phyloP scores from a whole-genome alignment of 2,113 vertebrate genomes.

The Megaceryle maxima region DNA sequence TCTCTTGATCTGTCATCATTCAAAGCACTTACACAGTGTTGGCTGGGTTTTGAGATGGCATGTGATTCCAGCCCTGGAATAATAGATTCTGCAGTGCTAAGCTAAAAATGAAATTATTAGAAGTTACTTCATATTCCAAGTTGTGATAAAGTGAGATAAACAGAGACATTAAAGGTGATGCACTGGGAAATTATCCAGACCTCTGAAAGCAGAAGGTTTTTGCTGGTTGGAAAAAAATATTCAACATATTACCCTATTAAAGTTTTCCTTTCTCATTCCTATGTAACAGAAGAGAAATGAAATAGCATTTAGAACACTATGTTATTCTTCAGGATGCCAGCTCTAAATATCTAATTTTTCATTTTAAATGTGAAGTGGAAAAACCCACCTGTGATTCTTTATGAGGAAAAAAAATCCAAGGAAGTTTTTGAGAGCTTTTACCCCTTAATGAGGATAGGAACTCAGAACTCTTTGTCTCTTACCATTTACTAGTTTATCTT shows the following conservation, averaged over 20 bases:
- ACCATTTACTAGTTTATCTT: neutral
- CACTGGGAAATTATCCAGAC: constrained; percentile 20
- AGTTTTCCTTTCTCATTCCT: neutral
- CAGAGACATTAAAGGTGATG: constrained; percentile 22
- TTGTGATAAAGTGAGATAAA: constrained; percentile 64
- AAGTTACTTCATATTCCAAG: constrained; percentile 62
- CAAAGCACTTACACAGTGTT: constrained; percentile 30
- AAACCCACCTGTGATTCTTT: neutral
- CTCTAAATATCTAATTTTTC: neutral
- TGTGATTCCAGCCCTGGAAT: constrained; percentile 31
- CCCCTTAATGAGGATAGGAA: neutral
- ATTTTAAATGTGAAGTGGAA: neutral
- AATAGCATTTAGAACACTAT: neutral
- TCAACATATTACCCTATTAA: neutral
- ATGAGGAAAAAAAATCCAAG: neutral
- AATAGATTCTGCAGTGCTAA: constrained; percentile 64
- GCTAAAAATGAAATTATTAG: constrained; percentile 65
- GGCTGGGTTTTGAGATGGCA: constrained; percentile 16
- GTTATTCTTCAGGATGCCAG: neutral
- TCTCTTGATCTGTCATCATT: constrained; percentile 69
- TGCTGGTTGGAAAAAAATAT: constrained; percentile 13
- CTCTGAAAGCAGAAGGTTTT: constrained; percentile 15
- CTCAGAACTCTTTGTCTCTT: neutral
- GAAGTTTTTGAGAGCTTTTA: neutral
- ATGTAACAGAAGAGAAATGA: neutral